phyloP scores from a whole-genome alignment of 2,113 vertebrate species.

The Calidris pugnax region DNA sequence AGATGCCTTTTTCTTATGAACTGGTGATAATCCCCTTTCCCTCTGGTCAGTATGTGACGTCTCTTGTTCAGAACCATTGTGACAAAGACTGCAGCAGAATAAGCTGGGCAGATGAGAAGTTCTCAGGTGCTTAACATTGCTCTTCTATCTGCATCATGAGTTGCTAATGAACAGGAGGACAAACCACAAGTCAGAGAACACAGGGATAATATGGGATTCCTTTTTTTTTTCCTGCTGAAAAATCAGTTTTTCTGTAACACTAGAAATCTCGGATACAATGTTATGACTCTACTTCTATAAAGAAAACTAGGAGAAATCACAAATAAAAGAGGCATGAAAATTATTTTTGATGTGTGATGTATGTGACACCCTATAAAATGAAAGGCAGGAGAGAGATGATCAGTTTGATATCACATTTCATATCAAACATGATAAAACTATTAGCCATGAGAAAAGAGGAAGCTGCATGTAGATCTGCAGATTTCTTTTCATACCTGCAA shows the following conservation, averaged over 20 bases:
- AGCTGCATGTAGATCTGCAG: neutral
- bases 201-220: neutral
- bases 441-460: neutral
- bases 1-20: neutral
- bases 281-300: neutral
- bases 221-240: neutral
- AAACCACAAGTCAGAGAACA: neutral
- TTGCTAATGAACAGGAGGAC: neutral
- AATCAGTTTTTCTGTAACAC: neutral
- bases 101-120: neutral
- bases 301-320: neutral
- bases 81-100: neutral
- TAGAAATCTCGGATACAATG: neutral
- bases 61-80: neutral
- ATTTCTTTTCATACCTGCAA: neutral
- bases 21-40: neutral
- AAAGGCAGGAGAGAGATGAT: neutral
- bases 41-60: neutral
- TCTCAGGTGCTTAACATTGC: neutral
- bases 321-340: neutral
- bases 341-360: neutral
- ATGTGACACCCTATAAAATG: neutral
- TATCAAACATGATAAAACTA: neutral
- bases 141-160: neutral
- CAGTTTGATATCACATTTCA: neutral